Conservation (phyloP, 2,113 vertebrate species). For the Otolemur garnettii region DNA sequence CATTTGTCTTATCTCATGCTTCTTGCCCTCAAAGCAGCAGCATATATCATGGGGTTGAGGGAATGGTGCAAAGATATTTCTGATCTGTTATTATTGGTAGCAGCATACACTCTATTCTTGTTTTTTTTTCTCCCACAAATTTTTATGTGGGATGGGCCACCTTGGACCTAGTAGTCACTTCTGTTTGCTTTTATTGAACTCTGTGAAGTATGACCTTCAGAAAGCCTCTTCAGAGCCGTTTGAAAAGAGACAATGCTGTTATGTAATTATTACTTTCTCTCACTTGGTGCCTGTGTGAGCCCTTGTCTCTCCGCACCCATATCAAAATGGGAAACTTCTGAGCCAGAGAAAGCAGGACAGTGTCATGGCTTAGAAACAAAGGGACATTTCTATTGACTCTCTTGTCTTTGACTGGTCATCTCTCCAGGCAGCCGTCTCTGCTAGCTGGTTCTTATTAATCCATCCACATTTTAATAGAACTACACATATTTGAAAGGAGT, state of each 20-base stretch:
- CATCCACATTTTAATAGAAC: neutral
- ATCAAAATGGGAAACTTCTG: neutral
- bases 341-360: neutral
- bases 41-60: slow-evolving; percentile 76
- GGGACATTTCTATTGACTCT: neutral
- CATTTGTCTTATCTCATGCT: slow-evolving; percentile 90
- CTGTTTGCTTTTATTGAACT: neutral
- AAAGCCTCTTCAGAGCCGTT: neutral
- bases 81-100: slow-evolving; percentile 71
- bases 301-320: neutral
- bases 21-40: slow-evolving; percentile 86
- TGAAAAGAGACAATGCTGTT: neutral
- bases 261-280: neutral
- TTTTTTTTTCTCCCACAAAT: neutral
- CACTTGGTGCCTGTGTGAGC: neutral
- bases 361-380: accelerated
- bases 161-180: neutral
- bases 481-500: neutral
- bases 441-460: neutral
- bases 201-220: neutral
- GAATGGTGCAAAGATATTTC: slow-evolving; percentile 64
- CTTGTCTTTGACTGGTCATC: neutral
- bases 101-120: neutral
- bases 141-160: neutral
- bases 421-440: neutral